These are phyloP conservation scores for Apotomis turbidana DNA, from an alignment of 2,888 invertebrate species.

Conservation along the genomic window DNA sequence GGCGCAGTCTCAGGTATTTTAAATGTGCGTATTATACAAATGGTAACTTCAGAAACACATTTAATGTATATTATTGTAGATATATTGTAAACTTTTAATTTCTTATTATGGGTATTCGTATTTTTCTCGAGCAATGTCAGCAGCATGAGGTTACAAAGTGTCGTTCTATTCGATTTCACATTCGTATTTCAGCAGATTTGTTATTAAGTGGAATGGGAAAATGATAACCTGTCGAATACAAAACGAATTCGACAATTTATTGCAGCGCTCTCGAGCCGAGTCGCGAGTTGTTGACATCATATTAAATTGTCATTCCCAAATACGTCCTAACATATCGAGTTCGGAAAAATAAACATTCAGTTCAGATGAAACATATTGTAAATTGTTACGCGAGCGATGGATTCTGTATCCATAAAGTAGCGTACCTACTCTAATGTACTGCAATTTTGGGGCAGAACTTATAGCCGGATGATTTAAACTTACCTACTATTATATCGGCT, in stretches of 20 bases:
- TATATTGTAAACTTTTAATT: no score
- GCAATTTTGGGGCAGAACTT: no score
- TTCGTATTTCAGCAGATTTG: conserved; percentile 17
- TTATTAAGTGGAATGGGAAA: conserved; percentile 30
- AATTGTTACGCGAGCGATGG: conserved; percentile 17
- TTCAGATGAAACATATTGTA: conserved; percentile 32
- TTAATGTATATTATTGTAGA: no score
- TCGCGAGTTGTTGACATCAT: conserved; percentile 40
- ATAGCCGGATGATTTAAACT: no score
- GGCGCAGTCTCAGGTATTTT: no score
- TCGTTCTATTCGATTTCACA: conserved; percentile 5
- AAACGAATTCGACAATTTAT: conserved; percentile 36
- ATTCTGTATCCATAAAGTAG: conserved; percentile 24
- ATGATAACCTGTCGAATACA: conserved; percentile 36
- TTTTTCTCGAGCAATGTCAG: background rate
- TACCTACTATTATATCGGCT: no score
- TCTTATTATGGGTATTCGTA: no score
- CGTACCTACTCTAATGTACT: background rate
- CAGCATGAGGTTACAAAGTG: background rate
- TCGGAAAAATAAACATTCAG: conserved; percentile 30
- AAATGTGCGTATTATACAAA: no score
- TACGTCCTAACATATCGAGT: conserved; percentile 29
- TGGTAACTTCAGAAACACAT: no score
- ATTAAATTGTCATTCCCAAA: conserved; percentile 41
- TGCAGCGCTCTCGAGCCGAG: conserved; percentile 33